Base-by-base conservation (phyloP, 2,797 vertebrate genomes). In the Gambusia yucatana region DNA sequence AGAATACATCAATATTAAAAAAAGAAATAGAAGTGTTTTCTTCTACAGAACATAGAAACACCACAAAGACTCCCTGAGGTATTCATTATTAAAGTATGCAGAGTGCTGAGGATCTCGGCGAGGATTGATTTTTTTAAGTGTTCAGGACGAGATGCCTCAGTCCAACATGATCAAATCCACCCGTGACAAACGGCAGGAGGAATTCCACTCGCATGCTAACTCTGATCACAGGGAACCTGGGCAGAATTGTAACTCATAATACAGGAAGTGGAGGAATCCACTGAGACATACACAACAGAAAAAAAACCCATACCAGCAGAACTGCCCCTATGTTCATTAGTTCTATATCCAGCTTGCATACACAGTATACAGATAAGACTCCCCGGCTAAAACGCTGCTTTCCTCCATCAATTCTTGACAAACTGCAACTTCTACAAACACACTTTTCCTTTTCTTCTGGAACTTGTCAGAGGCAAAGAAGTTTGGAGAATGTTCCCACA, bases 351-450 rank as follows among this genome's bases (percentile, higher is more conserved):
- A 82, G 33, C 85, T 78, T 82, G 95, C 93, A 95, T 96, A 95
- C 95, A 94, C 87, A 92, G 94, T 95, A 95, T 73, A 95, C 94
- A 95, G 80, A 83, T 67, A 70, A 10, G 47, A 82, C 76, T 86
- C 78, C 67, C 82, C 89, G 82, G 82, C 89, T 79, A 81, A 82
- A 84, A 81, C 30, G 77, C 13, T 43, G 55, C 55, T 44, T 75
- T 48, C 44, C 47, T 72, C 41, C 65, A 80, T 36, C 13, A 67
- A 80, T 25, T 67, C 25, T 73, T 69, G 61, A 73, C 55, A 46
- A 77, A 77, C 77, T 75, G 71, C 22, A 39, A 39, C 17, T 43
- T 55, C 33, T 75, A 36, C 10, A 50, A 69, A 57, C 33, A 72
- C 30, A 25, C 59, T 14, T 43, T 67, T 30, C 14, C 41, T n/a